Conservation (phyloP, 1,140 invertebrate genomes). For the Tetragonula clypearis region DNA sequence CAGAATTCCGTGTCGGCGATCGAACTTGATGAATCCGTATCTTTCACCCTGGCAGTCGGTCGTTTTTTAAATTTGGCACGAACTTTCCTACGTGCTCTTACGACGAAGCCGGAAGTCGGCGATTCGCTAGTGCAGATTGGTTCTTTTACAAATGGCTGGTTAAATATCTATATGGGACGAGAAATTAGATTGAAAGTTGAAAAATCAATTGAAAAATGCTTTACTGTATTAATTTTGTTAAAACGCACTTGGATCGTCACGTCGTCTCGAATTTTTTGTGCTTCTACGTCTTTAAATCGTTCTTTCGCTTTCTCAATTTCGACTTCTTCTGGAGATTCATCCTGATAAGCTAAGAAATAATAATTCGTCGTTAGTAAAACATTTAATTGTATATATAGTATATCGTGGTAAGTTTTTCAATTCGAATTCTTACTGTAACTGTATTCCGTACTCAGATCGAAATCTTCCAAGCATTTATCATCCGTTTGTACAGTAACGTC, state of each 20-base stretch:
- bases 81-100: slow-evolving; percentile 61
- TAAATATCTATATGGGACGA: slow-evolving; percentile 68
- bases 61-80: slow-evolving; percentile 46
- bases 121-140: slow-evolving; percentile 57
- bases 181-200: not conserved
- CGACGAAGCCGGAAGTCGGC: slow-evolving; percentile 63
- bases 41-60: slow-evolving; percentile 6
- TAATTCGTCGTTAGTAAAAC: too few relatives aligned
- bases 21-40: slow-evolving; percentile 61
- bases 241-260: slow-evolving; percentile 76
- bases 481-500: slow-evolving; percentile 47
- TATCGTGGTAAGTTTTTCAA: too few relatives aligned
- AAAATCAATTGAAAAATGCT: not conserved
- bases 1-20: slow-evolving; percentile 68
- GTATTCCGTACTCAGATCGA: slow-evolving; percentile 53
- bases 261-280: slow-evolving; percentile 75
- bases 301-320: slow-evolving; percentile 37
- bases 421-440: slow-evolving; percentile 68
- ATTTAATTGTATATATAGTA: too few relatives aligned
- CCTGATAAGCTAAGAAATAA: slow-evolving; percentile 65
- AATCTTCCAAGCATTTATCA: slow-evolving; percentile 38
- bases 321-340: slow-evolving; percentile 51
- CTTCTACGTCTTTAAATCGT: slow-evolving; percentile 75
- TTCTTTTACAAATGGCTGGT: slow-evolving; percentile 58
- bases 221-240: not conserved